Base-by-base conservation (phyloP, 1,140 invertebrate genomes). In the Ephestia elutella region DNA sequence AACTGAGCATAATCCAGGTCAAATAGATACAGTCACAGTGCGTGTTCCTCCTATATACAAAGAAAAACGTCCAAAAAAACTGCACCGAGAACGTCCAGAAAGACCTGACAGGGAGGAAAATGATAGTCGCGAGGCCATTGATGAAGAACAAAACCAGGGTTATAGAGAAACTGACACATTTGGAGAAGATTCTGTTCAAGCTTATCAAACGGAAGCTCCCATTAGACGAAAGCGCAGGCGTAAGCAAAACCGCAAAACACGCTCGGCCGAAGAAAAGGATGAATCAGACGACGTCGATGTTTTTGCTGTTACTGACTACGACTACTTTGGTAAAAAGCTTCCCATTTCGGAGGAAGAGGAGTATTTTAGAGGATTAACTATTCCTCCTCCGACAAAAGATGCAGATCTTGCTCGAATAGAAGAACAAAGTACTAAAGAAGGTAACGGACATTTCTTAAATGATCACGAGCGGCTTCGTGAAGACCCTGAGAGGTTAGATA, bases 11-110 rank as follows among this genome's bases (percentile, higher is more conserved):
- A 86, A 90, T 57, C 88, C 88, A 0, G 80, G 79, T 13, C 80
- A 88, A 65, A 90, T 90, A 7, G 88, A 90, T 54, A 90, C 89
- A 1, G 77, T 90, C 0, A 89, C 89, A 8, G 89, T 90, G 13
- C 65, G 86, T 28, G 85, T 90, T 19, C 89, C 89, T 0, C 87
- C 89, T 0, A 89, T 90, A 54, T 87, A 88, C 56, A 82, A 75
- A 69, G 86, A 85, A 25, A 84, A 84, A 59, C 82, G 77, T 15
- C 89, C 89, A 13, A 84, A 79, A 38, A 87, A 87, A 67, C 61
- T 82, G 5, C 74, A 87, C 54, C 71, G 85, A 4, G 76, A 71
- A 10, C 65, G 58, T 19, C 72, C 78, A 0, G 71, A 75, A 32
- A 54, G 61, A n/a, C 66, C 72, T 0, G 75, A 80, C 19, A 60